A percentile compares a stretch with the other conserved stretches of the same genome.
Evolutionary conservation across 2,888 invertebrate genomes (phyloP).

Genomic region (Lasioglossum malachurum): DNA sequence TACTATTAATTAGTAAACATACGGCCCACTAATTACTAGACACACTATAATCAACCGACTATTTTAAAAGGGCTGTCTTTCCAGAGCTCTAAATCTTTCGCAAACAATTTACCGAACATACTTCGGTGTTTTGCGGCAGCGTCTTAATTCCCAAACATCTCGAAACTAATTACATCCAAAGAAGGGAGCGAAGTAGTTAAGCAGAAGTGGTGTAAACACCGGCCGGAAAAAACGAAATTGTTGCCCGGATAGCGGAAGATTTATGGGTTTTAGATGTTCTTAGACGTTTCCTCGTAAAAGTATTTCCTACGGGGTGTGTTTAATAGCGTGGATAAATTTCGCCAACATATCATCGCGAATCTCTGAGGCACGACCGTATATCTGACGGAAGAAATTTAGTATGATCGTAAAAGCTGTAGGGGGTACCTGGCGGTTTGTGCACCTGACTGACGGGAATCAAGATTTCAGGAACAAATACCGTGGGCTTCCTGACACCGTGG

Average conservation of each 20-base stretch:
- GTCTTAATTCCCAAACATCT: neutral
- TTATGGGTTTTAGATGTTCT: slow-evolving; percentile 3
- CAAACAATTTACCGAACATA: neutral
- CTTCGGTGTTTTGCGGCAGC: neutral
- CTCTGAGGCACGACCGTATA: slow-evolving; percentile 10
- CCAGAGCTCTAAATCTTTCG: neutral
- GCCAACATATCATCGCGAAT: slow-evolving; percentile 16
- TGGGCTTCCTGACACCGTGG: slow-evolving; percentile 3
- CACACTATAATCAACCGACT: neutral
- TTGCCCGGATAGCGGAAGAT: neutral
- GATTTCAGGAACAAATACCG: slow-evolving; percentile 9
- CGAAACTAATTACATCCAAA: neutral
- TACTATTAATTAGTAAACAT: neutral
- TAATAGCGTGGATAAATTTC: slow-evolving; percentile 17
- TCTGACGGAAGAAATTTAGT: slow-evolving; percentile 21
- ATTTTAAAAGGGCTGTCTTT: neutral
- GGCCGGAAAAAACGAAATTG: neutral
- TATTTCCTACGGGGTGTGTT: slow-evolving; percentile 10
- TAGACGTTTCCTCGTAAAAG: slow-evolving; percentile 8
- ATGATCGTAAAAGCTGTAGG: slow-evolving; percentile 16
- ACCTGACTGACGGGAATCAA: slow-evolving; percentile 18
- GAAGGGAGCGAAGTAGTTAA: neutral
- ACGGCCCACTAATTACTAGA: neutral
- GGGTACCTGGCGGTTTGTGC: neutral
- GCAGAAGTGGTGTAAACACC: neutral